These are phyloP conservation scores for Egretta garzetta DNA, from an alignment of 2,113 vertebrate genomes.

Conservation along the genomic window DNA sequence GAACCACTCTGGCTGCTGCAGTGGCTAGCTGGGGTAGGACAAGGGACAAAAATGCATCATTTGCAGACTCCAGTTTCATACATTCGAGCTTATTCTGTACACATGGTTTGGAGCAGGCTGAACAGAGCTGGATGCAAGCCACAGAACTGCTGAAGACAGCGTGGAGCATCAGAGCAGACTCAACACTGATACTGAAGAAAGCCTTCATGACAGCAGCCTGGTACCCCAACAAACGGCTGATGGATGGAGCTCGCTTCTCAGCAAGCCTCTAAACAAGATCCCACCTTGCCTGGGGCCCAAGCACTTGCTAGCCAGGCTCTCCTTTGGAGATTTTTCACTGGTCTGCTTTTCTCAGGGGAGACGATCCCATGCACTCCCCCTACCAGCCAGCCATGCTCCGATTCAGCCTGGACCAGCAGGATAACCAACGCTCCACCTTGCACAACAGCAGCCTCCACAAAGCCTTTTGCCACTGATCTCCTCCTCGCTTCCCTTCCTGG, in stretches of 20 bases:
- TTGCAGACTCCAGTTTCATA: not conserved
- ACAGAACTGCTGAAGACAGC: not conserved
- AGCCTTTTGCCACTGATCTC: not conserved
- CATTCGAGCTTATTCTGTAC: not conserved
- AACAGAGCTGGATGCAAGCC: not conserved
- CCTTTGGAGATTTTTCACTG: not conserved
- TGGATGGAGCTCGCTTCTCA: not conserved
- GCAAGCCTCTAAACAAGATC: not conserved
- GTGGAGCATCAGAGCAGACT: not conserved
- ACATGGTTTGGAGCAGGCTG: not conserved
- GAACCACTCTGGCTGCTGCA: not conserved
- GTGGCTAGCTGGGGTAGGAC: not conserved
- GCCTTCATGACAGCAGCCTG: accelerated
- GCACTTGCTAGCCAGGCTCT: not conserved
- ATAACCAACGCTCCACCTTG: accelerated
- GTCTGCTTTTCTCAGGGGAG: not conserved
- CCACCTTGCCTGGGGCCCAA: not conserved
- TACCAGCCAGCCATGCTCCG: accelerated
- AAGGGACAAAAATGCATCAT: not conserved
- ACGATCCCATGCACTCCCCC: accelerated
- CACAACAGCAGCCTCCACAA: not conserved
- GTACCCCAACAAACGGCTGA: not conserved
- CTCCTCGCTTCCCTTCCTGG: not conserved
- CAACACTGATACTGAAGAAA: not conserved
- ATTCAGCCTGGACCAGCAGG: not conserved